phyloP scores from a whole-genome alignment of 2,888 invertebrate genomes.

The Mimas tiliae region DNA sequence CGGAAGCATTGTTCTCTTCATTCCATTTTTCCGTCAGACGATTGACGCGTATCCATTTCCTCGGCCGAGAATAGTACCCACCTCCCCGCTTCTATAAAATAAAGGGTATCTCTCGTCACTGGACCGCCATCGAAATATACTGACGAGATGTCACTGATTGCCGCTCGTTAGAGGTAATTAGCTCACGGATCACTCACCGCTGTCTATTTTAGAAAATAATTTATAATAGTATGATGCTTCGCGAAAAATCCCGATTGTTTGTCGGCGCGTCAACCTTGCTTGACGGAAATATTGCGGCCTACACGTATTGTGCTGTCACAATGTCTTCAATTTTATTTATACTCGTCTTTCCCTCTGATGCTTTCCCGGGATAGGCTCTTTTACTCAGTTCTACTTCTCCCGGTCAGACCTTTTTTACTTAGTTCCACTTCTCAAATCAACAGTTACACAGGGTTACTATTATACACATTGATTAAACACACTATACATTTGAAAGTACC shows the following conservation, averaged over 20 bases:
- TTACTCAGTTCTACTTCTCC: neutral
- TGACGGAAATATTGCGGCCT: constrained; percentile 33
- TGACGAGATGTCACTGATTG: constrained; percentile 72
- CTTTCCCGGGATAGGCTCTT: neutral
- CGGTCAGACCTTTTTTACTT: too few species aligned
- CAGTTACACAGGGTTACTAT: too few species aligned
- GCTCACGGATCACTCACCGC: constrained; percentile 77
- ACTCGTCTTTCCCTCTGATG: neutral
- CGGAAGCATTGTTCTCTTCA: constrained; percentile 75
- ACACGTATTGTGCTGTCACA: constrained; percentile 34
- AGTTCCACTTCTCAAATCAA: too few species aligned
- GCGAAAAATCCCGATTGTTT: constrained; percentile 47
- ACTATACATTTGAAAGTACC: too few species aligned
- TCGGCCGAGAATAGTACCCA: constrained; percentile 69
- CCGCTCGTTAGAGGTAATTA: constrained; percentile 83
- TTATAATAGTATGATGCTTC: constrained; percentile 53
- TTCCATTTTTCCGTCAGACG: constrained; percentile 62
- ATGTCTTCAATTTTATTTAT: constrained; percentile 21
- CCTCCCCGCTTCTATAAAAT: constrained; percentile 72
- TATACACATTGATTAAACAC: too few species aligned
- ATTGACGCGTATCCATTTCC: constrained; percentile 83
- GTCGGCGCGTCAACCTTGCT: constrained; percentile 32
- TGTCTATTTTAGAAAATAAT: constrained; percentile 72
- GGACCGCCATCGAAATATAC: constrained; percentile 71
- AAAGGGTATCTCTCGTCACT: constrained; percentile 77